Evolutionary conservation across 2,113 vertebrate species (phyloP).

Genomic region (Myanophis thanlyinensis): DNA sequence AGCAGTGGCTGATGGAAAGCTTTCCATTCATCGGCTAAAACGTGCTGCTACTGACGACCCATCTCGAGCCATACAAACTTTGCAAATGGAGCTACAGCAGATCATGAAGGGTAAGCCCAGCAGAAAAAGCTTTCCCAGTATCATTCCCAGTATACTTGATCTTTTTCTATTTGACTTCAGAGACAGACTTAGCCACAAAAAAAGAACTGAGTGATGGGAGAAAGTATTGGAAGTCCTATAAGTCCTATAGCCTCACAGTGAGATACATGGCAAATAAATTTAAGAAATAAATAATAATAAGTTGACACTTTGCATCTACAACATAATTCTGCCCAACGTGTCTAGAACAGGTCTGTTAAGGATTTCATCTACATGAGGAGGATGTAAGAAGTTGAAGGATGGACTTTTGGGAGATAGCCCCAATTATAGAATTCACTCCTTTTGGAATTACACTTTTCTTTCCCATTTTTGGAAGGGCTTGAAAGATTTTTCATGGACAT

Average conservation of each 20-base stretch:
- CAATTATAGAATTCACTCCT: not conserved
- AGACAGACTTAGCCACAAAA: not conserved
- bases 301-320: not conserved
- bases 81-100: constrained; percentile 95
- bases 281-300: not conserved
- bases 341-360: not conserved
- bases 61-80: constrained; percentile 88
- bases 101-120: constrained; percentile 91
- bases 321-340: not conserved
- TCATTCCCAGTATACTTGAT: too few relatives aligned
- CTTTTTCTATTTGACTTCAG: not conserved
- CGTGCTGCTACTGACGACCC: constrained; percentile 84
- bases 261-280: not conserved
- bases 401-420: not conserved
- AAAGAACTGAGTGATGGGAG: not conserved
- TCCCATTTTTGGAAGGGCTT: not conserved
- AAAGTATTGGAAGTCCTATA: not conserved
- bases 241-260: not conserved
- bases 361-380: not conserved
- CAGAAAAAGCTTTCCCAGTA: not conserved
- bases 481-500: not conserved
- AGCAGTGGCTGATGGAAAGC: constrained; percentile 82
- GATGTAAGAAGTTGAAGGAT: not conserved
- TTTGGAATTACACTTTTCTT: not conserved
- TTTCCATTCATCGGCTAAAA: constrained; percentile 88